phyloP scores from a whole-genome alignment of 2,888 invertebrate species.

The Octodonta nipae region DNA sequence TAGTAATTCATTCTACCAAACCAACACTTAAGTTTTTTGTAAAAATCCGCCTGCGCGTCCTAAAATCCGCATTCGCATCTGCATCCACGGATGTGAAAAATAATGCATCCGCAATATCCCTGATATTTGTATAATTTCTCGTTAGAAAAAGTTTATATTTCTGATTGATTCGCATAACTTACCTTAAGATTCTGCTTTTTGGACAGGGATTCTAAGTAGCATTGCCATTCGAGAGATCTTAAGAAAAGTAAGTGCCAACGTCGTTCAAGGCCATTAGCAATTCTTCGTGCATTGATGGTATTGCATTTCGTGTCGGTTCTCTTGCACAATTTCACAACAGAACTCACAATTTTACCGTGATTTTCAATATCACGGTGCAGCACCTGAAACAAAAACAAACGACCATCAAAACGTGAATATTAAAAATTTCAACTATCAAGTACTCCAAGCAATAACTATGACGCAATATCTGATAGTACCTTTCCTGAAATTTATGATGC shows the following conservation, averaged over 20 bases:
- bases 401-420: too few species aligned
- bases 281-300: constrained; percentile 31
- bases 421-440: too few species aligned
- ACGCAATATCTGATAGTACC: too few species aligned
- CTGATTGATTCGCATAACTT: constrained; percentile 28
- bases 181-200: constrained; percentile 53
- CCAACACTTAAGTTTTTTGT: too few species aligned
- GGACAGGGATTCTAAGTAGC: constrained; percentile 71
- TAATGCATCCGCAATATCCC: too few species aligned
- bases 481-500: too few species aligned
- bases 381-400: constrained; percentile 48
- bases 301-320: constrained; percentile 31
- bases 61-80: neutral
- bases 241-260: constrained; percentile 85
- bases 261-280: constrained; percentile 61
- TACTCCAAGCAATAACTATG: too few species aligned
- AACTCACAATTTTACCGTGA: constrained; percentile 71
- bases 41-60: too few species aligned
- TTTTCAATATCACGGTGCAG: constrained; percentile 87
- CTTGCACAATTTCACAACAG: constrained; percentile 62
- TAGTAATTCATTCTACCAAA: too few species aligned
- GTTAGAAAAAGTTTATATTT: too few species aligned
- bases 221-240: constrained; percentile 83
- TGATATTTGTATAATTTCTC: neutral
- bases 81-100: neutral